Evolutionary conservation across 2,797 vertebrate genomes (phyloP), one percentile per base, ranked within the genome.

Genomic region (Peromyscus nudipes): DNA sequence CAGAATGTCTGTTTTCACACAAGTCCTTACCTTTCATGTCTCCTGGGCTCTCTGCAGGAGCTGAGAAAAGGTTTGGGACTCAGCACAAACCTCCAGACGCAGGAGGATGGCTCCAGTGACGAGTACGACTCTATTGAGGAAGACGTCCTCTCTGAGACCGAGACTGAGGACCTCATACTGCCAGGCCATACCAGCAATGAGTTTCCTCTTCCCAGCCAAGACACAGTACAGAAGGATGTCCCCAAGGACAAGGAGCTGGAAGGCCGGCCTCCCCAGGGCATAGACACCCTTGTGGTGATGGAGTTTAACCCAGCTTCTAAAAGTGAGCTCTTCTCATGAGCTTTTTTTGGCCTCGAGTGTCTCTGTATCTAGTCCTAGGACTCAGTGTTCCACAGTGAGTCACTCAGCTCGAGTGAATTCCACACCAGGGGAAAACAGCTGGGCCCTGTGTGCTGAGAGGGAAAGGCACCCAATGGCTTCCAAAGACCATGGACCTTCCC

Each of bases 121-220:
- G 99, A 99, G 97, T 99, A 98, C 0, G 98, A 98, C 89, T 98
- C 98, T 65, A 97, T 99, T 6, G 99, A 99, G 52, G 99, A 99
- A 93, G 99, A 99, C 43, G 99, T 99, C 96, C 98, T 99, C 96
- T 99, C 99, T 90, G 99, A 99, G 96, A 98, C 99, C 5, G 98
- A 99, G 25, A 98, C 99, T 64, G 98, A 98, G 83, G 99, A 99
- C 79, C 99, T 99, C 98, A 98, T 98, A 89, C 98, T 98, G 0
- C 98, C 98, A 97, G 98, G 97, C 97, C 1, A 1, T 6, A 98
- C 99, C 95, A 98, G 98, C 93, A 99, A 75, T 0, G 93, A 98
- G 79, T 98, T 99, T 31, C 98, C 98, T 37, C 62, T 99, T 81
- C 49, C 62, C 19, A 67, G 90, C 17, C 82, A 71, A 65, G 87